These are phyloP conservation scores for Leucania comma DNA, from an alignment of 2,888 invertebrate genomes.

Conservation along the genomic window DNA sequence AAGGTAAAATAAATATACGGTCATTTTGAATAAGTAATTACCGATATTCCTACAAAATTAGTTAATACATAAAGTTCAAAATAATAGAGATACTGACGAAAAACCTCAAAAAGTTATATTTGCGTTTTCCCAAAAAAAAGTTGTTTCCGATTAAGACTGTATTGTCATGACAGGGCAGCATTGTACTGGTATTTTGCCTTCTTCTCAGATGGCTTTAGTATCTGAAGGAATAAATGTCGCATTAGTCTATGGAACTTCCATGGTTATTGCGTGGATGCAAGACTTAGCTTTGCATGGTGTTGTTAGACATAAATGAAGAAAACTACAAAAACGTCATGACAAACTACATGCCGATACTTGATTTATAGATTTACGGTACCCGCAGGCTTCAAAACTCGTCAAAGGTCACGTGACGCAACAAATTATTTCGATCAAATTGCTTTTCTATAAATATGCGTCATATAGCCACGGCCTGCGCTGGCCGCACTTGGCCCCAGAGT, in stretches of 20 bases:
- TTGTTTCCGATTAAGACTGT: constrained; percentile 52
- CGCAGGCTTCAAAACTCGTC: constrained; percentile 6
- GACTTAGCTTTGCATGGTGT: constrained; percentile 1
- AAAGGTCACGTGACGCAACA: constrained; percentile 2
- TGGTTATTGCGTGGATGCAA: constrained; percentile 2
- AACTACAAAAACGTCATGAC: background rate
- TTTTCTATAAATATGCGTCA: constrained; percentile 22
- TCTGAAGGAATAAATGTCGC: constrained; percentile 56
- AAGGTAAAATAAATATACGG: constrained; percentile 55
- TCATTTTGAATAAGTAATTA: constrained; percentile 57
- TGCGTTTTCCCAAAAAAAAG: constrained; percentile 57
- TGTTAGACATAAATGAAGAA: constrained; percentile 6
- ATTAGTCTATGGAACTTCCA: constrained; percentile 40
- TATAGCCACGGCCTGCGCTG: constrained; percentile 12
- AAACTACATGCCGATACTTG: background rate
- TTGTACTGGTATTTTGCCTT: constrained; percentile 99
- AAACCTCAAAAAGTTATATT: constrained; percentile 57
- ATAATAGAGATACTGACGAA: constrained; percentile 56
- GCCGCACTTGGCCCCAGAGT: background rate
- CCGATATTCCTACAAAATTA: constrained; percentile 62
- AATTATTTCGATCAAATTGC: constrained; percentile 17
- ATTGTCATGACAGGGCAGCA: constrained; percentile 75
- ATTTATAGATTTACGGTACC: constrained; percentile 4
- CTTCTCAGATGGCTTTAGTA: constrained; percentile 93
- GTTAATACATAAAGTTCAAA: constrained; percentile 59